Percentiles rank a stretch among this genome's conserved stretches.
Conservation (phyloP, 2,888 invertebrate genomes). For the Calliopum simillimum region DNA sequence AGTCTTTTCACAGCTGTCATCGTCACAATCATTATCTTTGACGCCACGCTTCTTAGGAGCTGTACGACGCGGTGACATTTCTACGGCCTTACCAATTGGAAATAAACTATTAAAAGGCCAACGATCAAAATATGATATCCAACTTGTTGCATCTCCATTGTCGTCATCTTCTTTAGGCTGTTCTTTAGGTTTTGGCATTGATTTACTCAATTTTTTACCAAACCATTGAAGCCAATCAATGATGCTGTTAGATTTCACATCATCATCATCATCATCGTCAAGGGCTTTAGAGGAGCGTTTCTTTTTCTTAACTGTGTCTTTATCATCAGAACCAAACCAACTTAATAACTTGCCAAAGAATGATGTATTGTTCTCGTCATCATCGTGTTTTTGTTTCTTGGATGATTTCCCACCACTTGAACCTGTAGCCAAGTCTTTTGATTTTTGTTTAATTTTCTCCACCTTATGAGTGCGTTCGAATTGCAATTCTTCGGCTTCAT, state of each 20-base stretch:
- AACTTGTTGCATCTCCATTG: slow-evolving; percentile 46
- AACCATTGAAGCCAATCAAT: slow-evolving; percentile 61
- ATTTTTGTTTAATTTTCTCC: slow-evolving; percentile 31
- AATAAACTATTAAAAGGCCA: slow-evolving; percentile 65
- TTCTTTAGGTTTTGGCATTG: slow-evolving; percentile 38
- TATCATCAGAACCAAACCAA: slow-evolving; percentile 43
- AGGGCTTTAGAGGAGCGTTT: slow-evolving; percentile 19
- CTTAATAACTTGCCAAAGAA: slow-evolving; percentile 47
- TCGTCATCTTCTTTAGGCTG: slow-evolving; percentile 24
- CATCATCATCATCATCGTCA: background rate
- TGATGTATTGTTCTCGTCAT: slow-evolving; percentile 44
- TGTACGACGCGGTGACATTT: slow-evolving; percentile 40
- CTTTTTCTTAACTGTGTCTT: slow-evolving; percentile 20
- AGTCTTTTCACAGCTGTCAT: slow-evolving; percentile 10
- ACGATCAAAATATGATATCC: slow-evolving; percentile 61
- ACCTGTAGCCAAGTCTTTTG: slow-evolving; percentile 26
- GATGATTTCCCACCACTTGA: slow-evolving; percentile 31
- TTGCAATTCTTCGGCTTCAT: slow-evolving; percentile 50
- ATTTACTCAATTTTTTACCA: slow-evolving; percentile 45
- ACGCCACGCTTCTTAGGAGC: slow-evolving; percentile 30
- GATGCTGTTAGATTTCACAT: slow-evolving; percentile 51
- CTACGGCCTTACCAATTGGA: slow-evolving; percentile 52
- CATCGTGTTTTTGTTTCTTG: slow-evolving; percentile 40
- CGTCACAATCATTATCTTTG: slow-evolving; percentile 21
- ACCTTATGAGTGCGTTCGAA: slow-evolving; percentile 51